phyloP scores from a whole-genome alignment of 2,797 vertebrate species.

The Pygocentrus nattereri region DNA sequence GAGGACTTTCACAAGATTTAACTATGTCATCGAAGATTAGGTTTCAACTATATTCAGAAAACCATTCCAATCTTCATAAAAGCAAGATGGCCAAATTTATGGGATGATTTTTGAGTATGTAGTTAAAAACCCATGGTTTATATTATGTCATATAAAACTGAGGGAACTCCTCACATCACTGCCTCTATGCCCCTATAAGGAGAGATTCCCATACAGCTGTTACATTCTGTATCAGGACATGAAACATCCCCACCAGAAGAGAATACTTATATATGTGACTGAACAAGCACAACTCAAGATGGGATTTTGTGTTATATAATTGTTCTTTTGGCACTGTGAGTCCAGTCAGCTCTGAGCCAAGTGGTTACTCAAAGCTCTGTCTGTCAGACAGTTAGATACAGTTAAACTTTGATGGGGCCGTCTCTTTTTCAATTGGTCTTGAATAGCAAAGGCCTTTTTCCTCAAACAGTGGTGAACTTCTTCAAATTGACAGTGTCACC shows the following conservation, averaged over 20 bases:
- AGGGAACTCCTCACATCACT: neutral
- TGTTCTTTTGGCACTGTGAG: neutral
- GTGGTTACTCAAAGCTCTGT: neutral
- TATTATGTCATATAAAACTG: neutral
- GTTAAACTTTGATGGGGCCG: neutral
- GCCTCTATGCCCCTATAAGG: conserved; percentile 17
- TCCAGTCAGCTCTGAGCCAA: neutral
- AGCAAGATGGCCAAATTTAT: too few species aligned
- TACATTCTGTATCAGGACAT: conserved; percentile 4
- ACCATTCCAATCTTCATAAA: too few species aligned
- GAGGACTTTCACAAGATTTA: too few species aligned
- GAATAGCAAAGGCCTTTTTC: neutral
- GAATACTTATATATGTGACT: neutral
- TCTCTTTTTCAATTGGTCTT: neutral
- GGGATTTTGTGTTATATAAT: neutral
- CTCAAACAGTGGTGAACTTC: neutral
- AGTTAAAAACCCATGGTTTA: neutral
- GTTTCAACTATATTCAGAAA: too few species aligned
- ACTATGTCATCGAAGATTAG: too few species aligned
- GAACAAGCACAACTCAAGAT: neutral
- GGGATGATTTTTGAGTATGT: too few species aligned
- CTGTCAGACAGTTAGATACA: neutral
- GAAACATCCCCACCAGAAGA: neutral
- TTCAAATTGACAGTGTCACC: neutral
- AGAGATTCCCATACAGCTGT: neutral